Conservation (phyloP, 2,888 invertebrate species). For the Caenorhabditis sp. region DNA sequence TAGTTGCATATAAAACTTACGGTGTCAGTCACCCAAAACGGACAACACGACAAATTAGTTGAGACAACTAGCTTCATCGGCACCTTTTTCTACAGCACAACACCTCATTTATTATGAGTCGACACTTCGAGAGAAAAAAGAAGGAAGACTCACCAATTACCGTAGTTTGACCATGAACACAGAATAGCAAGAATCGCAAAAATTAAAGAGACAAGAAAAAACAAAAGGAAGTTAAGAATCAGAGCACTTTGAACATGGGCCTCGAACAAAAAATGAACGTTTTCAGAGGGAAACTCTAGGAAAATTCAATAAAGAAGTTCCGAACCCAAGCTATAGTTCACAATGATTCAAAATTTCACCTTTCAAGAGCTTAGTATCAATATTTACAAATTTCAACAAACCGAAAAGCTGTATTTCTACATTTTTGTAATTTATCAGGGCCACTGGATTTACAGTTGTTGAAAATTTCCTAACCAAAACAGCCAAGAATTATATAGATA, state of each 20-base stretch:
- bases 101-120: constrained; percentile 42
- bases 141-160: neutral
- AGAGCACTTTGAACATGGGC: neutral
- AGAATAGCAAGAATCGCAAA: neutral
- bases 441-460: too few species aligned
- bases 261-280: too few species aligned
- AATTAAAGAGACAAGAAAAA: neutral
- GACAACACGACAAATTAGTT: constrained; percentile 1
- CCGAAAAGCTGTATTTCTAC: too few species aligned
- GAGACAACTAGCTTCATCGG: constrained; percentile 38
- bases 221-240: neutral
- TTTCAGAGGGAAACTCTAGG: too few species aligned
- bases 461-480: too few species aligned
- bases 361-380: too few species aligned
- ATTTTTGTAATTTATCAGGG: too few species aligned
- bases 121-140: neutral
- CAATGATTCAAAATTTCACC: too few species aligned
- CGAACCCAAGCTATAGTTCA: too few species aligned
- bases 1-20: constrained; percentile 38
- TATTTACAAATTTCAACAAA: too few species aligned
- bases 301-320: too few species aligned
- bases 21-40: constrained; percentile 22
- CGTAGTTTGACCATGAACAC: neutral
- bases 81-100: constrained; percentile 10
- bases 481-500: too few species aligned